These are phyloP conservation scores for Jordanella pulchra DNA, from an alignment of 2,797 vertebrate species.

Conservation along the genomic window DNA sequence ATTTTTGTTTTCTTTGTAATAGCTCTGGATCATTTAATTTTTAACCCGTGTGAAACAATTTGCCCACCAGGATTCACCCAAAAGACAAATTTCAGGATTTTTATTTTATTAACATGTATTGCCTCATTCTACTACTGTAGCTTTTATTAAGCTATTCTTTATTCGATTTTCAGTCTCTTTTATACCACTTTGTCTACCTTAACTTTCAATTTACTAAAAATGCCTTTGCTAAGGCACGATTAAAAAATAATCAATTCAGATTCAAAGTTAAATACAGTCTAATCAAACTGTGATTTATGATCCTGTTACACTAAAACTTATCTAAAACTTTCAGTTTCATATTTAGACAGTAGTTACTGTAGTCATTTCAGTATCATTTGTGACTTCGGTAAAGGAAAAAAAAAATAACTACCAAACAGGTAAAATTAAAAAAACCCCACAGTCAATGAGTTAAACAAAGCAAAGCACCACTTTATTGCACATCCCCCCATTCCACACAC, in stretches of 20 bases:
- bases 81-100: no score
- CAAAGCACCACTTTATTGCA: slow-evolving; percentile 16
- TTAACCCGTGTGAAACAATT: not conserved
- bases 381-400: not conserved
- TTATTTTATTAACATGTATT: no score
- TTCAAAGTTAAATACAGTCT: not conserved
- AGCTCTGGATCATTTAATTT: not conserved
- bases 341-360: not conserved
- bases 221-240: not conserved
- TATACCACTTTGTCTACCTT: not conserved
- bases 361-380: not conserved
- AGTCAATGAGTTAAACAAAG: slow-evolving; percentile 16
- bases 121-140: no score
- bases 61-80: not conserved
- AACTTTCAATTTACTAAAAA: not conserved
- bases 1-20: not conserved
- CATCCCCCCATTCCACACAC: no score
- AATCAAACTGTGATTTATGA: not conserved
- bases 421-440: not conserved
- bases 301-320: not conserved
- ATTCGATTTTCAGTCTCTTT: not conserved
- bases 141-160: not conserved
- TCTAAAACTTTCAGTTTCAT: not conserved
- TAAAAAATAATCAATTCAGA: not conserved
- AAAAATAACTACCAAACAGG: not conserved